phyloP scores from a whole-genome alignment of 2,888 invertebrate genomes.

The Harpagoxenus sublaevis region DNA sequence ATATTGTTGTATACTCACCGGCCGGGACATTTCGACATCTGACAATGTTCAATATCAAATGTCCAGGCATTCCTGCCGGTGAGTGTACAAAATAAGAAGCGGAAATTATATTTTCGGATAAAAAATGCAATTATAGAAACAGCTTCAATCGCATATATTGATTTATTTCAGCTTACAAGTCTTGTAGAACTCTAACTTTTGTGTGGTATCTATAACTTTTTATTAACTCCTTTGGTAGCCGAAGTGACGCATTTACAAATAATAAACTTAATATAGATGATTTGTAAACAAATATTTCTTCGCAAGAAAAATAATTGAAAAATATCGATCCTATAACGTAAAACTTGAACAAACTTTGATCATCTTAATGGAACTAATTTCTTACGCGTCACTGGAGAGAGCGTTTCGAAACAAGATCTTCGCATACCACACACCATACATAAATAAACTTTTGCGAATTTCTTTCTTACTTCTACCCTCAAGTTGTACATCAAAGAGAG shows the following conservation, averaged over 20 bases:
- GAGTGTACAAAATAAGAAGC: background rate
- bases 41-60: too few species aligned
- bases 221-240: background rate
- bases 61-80: too few species aligned
- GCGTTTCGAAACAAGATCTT: conserved; percentile 12
- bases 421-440: conserved; percentile 2
- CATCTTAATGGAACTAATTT: conserved; percentile 24
- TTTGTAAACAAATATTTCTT: background rate
- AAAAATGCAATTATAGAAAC: background rate
- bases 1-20: too few species aligned
- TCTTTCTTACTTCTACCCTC: conserved; percentile 15
- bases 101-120: background rate
- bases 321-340: background rate
- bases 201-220: background rate
- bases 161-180: background rate
- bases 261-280: background rate
- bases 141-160: background rate
- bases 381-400: background rate
- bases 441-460: conserved; percentile 37
- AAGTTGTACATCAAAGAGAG: conserved; percentile 20
- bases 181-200: background rate
- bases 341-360: conserved; percentile 18
- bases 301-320: background rate
- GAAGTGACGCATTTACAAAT: background rate
- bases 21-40: too few species aligned